Evolutionary conservation across 1,140 invertebrate species (phyloP).

Genomic region (Acromyrmex heyeri): DNA sequence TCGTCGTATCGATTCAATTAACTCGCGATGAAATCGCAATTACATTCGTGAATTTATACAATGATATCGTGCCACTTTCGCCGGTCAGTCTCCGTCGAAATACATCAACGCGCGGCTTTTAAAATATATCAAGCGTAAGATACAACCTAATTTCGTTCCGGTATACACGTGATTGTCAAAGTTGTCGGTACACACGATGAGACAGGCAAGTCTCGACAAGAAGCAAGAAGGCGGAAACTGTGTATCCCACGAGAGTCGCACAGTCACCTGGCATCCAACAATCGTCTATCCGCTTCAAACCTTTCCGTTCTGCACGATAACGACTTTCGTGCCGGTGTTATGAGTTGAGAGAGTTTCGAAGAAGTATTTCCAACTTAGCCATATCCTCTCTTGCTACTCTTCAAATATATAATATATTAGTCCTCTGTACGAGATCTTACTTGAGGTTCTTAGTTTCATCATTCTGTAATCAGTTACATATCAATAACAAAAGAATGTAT

Average conservation of each 20-base stretch:
- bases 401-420: background rate
- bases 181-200: conserved; percentile 2
- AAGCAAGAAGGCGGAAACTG: conserved; percentile 46
- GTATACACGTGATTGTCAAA: conserved; percentile 33
- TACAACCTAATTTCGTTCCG: conserved; percentile 42
- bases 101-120: conserved; percentile 17
- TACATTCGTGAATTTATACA: background rate
- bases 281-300: conserved; percentile 7
- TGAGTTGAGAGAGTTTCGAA: conserved; percentile 3
- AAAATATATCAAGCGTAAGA: conserved; percentile 48
- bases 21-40: background rate
- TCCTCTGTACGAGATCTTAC: background rate
- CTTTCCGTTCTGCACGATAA: conserved; percentile 48
- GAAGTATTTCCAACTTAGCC: conserved; percentile 1
- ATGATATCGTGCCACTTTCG: background rate
- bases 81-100: background rate
- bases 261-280: conserved; percentile 20
- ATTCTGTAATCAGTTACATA: background rate
- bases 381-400: background rate
- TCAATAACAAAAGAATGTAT: conserved; percentile 2
- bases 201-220: background rate
- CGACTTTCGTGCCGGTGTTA: conserved; percentile 33
- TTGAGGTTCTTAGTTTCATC: background rate
- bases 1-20: background rate
- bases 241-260: background rate